These are phyloP conservation scores for Meloe dianella DNA, from an alignment of 2,888 invertebrate genomes.

Conservation along the genomic window DNA sequence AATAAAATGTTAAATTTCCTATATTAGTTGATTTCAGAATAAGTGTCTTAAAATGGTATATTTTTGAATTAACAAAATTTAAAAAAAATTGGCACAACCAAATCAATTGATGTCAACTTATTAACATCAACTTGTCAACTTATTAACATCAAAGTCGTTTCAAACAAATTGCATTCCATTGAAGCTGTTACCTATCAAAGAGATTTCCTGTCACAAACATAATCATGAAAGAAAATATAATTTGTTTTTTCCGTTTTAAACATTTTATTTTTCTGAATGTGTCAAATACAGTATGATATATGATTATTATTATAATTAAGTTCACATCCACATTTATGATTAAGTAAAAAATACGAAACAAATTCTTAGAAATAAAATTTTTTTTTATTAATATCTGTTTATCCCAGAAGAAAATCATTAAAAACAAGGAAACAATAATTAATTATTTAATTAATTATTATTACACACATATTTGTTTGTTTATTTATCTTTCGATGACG, in stretches of 20 bases:
- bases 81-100: too few relatives aligned
- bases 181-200: too few relatives aligned
- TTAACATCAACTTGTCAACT: too few relatives aligned
- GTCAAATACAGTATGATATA: conserved; percentile 48
- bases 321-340: conserved; percentile 50
- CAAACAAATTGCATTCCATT: too few relatives aligned
- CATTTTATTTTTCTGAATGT: conserved; percentile 42
- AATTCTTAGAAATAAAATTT: conserved; percentile 38
- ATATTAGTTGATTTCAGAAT: too few relatives aligned
- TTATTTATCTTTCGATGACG: conserved; percentile 40
- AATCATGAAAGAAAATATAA: background rate
- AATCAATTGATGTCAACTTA: too few relatives aligned
- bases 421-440: conserved; percentile 27
- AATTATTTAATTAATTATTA: conserved; percentile 24
- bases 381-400: conserved; percentile 28
- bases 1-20: too few relatives aligned
- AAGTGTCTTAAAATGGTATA: too few relatives aligned
- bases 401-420: conserved; percentile 28
- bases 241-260: conserved; percentile 26
- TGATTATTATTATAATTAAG: conserved; percentile 39
- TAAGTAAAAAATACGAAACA: conserved; percentile 50
- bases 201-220: too few relatives aligned
- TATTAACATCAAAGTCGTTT: too few relatives aligned
- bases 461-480: conserved; percentile 40
- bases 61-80: too few relatives aligned